These are phyloP conservation scores for Chanos chanos DNA, from an alignment of 2,797 vertebrate genomes.

Conservation along the genomic window DNA sequence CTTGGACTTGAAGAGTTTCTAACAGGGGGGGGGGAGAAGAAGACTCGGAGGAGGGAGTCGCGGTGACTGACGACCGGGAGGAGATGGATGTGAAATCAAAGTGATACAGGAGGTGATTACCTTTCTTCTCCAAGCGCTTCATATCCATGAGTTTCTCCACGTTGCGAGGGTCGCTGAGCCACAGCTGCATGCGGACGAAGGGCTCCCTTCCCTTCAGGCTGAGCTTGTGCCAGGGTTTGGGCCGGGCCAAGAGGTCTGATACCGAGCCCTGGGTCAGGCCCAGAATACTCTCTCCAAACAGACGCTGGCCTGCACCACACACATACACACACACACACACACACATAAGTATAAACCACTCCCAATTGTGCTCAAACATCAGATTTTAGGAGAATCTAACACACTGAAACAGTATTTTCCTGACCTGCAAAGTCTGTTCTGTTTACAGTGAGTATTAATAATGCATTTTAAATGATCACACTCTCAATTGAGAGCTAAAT, in stretches of 20 bases:
- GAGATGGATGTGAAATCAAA: not conserved
- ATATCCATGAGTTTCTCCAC: conserved; percentile 99
- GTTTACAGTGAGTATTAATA: too few species aligned
- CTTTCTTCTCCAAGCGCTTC: conserved; percentile 99
- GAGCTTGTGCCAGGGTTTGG: conserved; percentile 99
- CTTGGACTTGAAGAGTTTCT: too few species aligned
- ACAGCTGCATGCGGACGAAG: conserved; percentile 98
- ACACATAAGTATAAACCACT: not conserved
- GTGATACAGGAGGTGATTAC: conserved; percentile 56
- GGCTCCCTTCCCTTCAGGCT: conserved; percentile 97
- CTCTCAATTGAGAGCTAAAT: too few species aligned
- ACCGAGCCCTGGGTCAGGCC: conserved; percentile 98
- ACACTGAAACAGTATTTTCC: too few species aligned
- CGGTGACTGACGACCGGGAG: not conserved
- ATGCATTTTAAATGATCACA: too few species aligned
- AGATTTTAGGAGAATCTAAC: too few species aligned
- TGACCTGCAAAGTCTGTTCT: too few species aligned
- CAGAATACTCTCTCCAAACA: conserved; percentile 97
- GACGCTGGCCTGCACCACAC: conserved; percentile 75
- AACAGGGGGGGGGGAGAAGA: too few species aligned
- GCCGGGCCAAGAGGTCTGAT: conserved; percentile 96
- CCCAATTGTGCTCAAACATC: too few species aligned
- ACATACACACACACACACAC: conserved; percentile 4
- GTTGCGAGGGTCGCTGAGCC: conserved; percentile 95
- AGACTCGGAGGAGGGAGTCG: not conserved